These are phyloP conservation scores for Platorchestia sp. DNA, from an alignment of 1,140 invertebrate genomes.

Conservation along the genomic window DNA sequence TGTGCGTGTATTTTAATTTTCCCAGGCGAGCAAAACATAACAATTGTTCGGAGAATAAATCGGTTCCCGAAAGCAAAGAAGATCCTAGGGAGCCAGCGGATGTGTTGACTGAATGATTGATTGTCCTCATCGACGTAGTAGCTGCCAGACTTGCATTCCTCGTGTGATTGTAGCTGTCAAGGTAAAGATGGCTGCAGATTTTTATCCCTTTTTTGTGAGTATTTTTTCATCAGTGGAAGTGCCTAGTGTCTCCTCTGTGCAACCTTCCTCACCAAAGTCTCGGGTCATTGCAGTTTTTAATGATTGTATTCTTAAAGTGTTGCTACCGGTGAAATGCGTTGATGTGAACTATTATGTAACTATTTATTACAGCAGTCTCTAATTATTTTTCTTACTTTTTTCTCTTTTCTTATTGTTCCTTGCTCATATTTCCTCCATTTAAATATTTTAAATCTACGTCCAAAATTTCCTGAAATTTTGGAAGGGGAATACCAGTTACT, in stretches of 20 bases:
- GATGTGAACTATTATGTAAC: neutral
- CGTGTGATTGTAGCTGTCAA: neutral
- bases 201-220: neutral
- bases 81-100: neutral
- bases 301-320: neutral
- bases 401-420: no score
- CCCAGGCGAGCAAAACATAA: no score
- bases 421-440: no score
- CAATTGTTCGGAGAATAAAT: neutral
- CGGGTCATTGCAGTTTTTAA: neutral
- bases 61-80: neutral
- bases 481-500: no score
- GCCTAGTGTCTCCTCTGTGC: neutral
- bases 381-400: no score
- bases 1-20: no score
- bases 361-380: neutral
- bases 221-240: neutral
- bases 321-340: neutral
- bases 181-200: neutral
- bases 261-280: neutral
- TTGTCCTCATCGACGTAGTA: neutral
- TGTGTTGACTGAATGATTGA: neutral
- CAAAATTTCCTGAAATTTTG: no score
- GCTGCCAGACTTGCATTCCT: neutral
- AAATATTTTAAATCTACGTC: no score